Conservation (phyloP, 2,888 invertebrate species). For the Carpatolechia fugitivella region DNA sequence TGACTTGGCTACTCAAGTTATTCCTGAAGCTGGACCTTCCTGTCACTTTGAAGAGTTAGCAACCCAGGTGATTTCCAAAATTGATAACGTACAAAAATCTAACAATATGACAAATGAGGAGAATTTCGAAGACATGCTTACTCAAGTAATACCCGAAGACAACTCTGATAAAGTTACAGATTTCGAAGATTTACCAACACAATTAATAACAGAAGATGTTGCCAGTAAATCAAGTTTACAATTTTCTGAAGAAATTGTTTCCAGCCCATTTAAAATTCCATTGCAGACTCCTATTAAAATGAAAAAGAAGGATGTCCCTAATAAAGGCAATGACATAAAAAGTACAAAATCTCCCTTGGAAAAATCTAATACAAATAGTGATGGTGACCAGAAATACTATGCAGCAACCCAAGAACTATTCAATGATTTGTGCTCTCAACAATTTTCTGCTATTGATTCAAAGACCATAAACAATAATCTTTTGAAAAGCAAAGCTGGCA, state of each 20-base stretch:
- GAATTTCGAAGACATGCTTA: constrained; percentile 35
- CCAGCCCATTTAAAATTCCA: constrained; percentile 60
- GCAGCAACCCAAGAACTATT: constrained; percentile 59
- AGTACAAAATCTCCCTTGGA: background rate
- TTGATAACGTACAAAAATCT: background rate
- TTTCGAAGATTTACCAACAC: constrained; percentile 48
- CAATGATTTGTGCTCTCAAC: constrained; percentile 59
- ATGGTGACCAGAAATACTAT: constrained; percentile 51
- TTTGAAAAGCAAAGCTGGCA: constrained; percentile 23
- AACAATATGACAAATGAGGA: no score
- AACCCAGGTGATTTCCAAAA: constrained; percentile 43
- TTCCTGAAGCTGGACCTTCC: constrained; percentile 19
- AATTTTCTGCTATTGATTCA: constrained; percentile 26
- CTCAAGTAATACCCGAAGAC: constrained; percentile 41
- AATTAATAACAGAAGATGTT: constrained; percentile 39
- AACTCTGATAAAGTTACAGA: constrained; percentile 25
- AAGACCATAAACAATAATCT: constrained; percentile 22
- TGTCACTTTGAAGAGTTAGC: constrained; percentile 41
- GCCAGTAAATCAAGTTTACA: constrained; percentile 15
- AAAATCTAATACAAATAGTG: constrained; percentile 11
- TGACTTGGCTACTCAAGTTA: constrained; percentile 35
- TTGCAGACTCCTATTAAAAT: constrained; percentile 42
- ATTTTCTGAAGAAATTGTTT: constrained; percentile 32
- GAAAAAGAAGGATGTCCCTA: constrained; percentile 43
- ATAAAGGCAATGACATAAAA: constrained; percentile 24